Evolutionary conservation across 2,113 vertebrate species (phyloP), one percentile per base, ranked within the genome.

Genomic region (Isurus oxyrinchus): DNA sequence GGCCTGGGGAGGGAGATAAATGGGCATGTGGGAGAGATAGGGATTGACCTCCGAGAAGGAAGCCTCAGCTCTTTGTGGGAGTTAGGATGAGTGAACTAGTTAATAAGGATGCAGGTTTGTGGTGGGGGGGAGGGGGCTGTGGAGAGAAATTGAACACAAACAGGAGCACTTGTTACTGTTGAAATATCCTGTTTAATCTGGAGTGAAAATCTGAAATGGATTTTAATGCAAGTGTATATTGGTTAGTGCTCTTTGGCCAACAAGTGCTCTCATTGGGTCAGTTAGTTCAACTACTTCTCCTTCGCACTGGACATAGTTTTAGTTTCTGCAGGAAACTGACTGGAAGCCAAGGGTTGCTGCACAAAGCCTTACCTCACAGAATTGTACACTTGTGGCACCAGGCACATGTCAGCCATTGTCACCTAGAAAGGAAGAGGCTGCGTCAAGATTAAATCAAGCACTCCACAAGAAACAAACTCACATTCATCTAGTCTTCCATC

Each of bases 321-420:
- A 87, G 53, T 35, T 90, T 55, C 53, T 8, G 27, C 53, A 90
- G 27, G 27, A 7, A 61, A 35, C 2, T 40, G 57, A 40, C 6
- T 57, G 25, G 69, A 35, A 84, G 40, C 81, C 5, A 19, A 35
- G 72, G 11, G 72, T 6, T 19, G 19, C 5, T 21, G 81, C 40
- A 84, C 40, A 49, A 40, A 94, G 1, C 90, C 97, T 97, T 98
- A 99, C 99, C 99, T 99, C 90, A 99, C 98, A 96, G 99, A 99
- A 95, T 99, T 99, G 97, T 97, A 98, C 97, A 99, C 99, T 96
- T 99, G 99, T 96, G 99, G 99, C 1, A 97, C 99, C 97, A 99
- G 98, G 97, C 99, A 99, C 96, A 99, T 97, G 97, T 99, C 99
- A 95, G 99, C 99, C 98, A 99, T 98, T 91, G 99, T 98, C 96